These are phyloP conservation scores for Rhea pennata DNA, from an alignment of 2,113 vertebrate species.

Conservation along the genomic window DNA sequence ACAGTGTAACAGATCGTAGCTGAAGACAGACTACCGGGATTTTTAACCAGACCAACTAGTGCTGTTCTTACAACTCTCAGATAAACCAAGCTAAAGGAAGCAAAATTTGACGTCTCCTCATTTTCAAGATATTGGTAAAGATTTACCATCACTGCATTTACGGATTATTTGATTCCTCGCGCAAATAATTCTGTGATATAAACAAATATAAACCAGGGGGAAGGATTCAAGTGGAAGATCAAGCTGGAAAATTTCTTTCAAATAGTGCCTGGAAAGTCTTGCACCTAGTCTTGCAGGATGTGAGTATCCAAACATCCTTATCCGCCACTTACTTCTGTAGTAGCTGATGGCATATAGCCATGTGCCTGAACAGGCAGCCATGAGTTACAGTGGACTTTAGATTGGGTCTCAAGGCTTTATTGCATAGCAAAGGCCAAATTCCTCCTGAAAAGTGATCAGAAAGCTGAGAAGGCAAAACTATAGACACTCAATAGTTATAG, in stretches of 20 bases:
- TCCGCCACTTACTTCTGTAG: neutral
- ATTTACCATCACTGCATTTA: conserved; percentile 8
- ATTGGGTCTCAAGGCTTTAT: neutral
- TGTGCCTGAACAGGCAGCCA: neutral
- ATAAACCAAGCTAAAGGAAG: neutral
- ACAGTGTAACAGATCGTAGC: neutral
- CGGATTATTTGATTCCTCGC: neutral
- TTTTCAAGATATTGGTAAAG: conserved; percentile 26
- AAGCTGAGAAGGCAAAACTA: neutral
- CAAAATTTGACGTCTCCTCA: neutral
- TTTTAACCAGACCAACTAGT: neutral
- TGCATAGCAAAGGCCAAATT: neutral
- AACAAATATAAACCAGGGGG: neutral
- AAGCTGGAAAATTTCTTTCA: neutral
- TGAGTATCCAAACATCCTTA: neutral
- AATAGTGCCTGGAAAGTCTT: neutral
- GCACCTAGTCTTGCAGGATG: neutral
- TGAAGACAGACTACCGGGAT: neutral
- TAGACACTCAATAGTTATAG: neutral
- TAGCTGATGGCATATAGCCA: neutral
- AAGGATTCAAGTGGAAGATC: neutral
- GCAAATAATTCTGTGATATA: neutral
- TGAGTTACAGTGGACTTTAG: neutral
- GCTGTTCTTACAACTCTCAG: neutral
- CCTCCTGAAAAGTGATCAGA: neutral